phyloP scores from a whole-genome alignment of 2,113 vertebrate genomes.

The Nesoenas mayeri region DNA sequence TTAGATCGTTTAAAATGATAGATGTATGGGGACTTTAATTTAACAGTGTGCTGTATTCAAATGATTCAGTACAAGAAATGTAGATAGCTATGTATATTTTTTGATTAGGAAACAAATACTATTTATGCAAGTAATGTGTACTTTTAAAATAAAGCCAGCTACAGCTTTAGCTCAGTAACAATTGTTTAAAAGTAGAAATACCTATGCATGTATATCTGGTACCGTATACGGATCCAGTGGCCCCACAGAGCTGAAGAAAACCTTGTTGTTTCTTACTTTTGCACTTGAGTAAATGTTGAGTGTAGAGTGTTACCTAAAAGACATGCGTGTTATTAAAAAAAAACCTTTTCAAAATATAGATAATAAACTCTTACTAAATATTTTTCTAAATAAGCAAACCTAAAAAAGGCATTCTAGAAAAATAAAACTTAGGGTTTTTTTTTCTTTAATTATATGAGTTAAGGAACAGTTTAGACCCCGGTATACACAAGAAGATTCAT shows the following conservation, averaged over 20 bases:
- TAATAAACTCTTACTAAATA: neutral
- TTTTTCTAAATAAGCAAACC: neutral
- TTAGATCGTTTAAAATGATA: neutral
- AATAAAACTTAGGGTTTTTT: neutral
- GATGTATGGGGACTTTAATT: neutral
- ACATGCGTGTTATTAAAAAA: neutral
- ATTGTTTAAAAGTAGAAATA: neutral
- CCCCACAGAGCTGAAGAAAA: neutral
- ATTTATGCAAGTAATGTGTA: rapidly evolving
- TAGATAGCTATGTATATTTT: neutral
- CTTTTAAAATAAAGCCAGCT: neutral
- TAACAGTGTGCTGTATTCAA: neutral
- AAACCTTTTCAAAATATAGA: neutral
- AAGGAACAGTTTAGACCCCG: neutral
- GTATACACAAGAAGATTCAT: neutral
- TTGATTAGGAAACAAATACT: neutral
- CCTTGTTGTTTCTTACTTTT: neutral
- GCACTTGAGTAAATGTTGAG: neutral
- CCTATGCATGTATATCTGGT: neutral
- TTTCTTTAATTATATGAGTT: neutral
- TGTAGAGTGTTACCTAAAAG: neutral
- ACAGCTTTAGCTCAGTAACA: neutral
- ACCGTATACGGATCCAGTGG: neutral
- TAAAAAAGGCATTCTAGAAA: neutral
- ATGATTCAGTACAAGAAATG: neutral